Evolutionary conservation across 2,888 invertebrate species (phyloP), one percentile per base, ranked within the genome.

Genomic region (Abrostola tripartita): DNA sequence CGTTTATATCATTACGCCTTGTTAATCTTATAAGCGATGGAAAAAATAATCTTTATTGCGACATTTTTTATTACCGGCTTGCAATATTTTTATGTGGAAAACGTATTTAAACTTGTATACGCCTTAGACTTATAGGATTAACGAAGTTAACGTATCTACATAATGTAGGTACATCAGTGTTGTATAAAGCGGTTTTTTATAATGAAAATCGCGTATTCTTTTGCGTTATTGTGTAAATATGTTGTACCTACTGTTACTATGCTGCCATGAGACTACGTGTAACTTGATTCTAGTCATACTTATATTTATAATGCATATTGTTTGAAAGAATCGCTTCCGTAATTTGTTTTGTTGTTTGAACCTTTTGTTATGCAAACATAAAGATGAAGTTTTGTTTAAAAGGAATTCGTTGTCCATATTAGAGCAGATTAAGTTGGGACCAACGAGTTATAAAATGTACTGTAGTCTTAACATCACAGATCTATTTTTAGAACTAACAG

Each of bases 211-310:
- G 61, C 57, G 52, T 79, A 72, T 60, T 69, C 51, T 68, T 69
- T 69, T 67, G 59, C 60, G 52, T 71, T 63, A 64, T 66, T 73
- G 52, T 76, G 68, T 72, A 71, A 71, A 72, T 71, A 76, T 65
- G 37, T 74, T 78, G 60, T 66, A 66, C n/a, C n/a, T n/a, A n/a
- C 60, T 71, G 53, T 77, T 60, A 63, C 76, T 79, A 76, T 80
- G 81, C 84, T 86, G 82, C 79, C 80, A 83, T 82, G 76, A 81
- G 67, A 74, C 61, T 84, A 78, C 61, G 64, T 81, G 75, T 82
- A 76, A 84, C 73, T 82, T 85, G 74, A 82, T 83, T 89, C 90
- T 90, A 90, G 90, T 90, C 90, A 89, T 82, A 84, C 74, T 83
- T 82, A 78, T 81, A 81, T 81, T 73, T 78, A 65, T 77, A 71